Evolutionary conservation across 2,888 invertebrate species (phyloP).

Genomic region (Macropis europaea): DNA sequence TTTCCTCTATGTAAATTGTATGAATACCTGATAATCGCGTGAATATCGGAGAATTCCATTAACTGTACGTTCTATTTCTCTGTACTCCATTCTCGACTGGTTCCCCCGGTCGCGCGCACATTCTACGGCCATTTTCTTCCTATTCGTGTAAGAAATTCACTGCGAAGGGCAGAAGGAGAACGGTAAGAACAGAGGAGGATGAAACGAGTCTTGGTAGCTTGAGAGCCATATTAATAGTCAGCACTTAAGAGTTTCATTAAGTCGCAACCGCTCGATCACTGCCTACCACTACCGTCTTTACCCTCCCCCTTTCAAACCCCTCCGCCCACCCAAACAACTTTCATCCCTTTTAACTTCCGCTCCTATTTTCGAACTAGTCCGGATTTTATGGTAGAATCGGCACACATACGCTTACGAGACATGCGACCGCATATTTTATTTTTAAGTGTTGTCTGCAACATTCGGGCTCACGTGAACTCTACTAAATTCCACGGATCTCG

Average conservation of each 20-base stretch:
- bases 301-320: too few species aligned
- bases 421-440: not conserved
- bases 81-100: not conserved
- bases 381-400: not conserved
- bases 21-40: constrained; percentile 24
- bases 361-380: constrained; percentile 20
- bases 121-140: constrained; percentile 13
- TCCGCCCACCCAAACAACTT: too few species aligned
- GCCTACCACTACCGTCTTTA: constrained; percentile 61
- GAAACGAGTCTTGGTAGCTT: constrained; percentile 62
- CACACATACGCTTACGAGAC: not conserved
- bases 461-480: not conserved
- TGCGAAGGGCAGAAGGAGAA: constrained; percentile 7
- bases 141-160: constrained; percentile 5
- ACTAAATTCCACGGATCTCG: not conserved
- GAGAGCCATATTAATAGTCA: constrained; percentile 78
- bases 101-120: constrained; percentile 1
- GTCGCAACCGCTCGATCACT: constrained; percentile 77
- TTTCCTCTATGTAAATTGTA: constrained; percentile 33
- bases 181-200: constrained; percentile 7
- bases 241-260: constrained; percentile 79
- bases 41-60: constrained; percentile 41
- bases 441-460: not conserved
- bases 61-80: constrained; percentile 23
- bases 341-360: constrained; percentile 49